Percentiles rank a stretch among this genome's conserved stretches.
These are phyloP conservation scores for Vulpes ferrilata DNA, from an alignment of 2,113 vertebrate genomes.

Conservation along the genomic window DNA sequence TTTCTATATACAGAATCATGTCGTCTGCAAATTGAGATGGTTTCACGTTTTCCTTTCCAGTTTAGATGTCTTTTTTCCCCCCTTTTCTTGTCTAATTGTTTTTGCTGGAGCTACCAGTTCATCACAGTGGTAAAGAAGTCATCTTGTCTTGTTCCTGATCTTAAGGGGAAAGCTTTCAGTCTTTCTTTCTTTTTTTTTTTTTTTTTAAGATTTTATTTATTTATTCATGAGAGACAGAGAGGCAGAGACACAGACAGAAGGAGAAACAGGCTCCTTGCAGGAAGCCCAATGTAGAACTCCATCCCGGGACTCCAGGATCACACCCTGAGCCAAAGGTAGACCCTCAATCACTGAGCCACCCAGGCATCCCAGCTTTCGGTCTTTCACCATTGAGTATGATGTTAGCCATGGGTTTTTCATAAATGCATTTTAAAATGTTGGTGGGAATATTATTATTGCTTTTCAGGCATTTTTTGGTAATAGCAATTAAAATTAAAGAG, in stretches of 20 bases:
- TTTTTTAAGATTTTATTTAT: too few species aligned
- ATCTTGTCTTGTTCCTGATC: not conserved
- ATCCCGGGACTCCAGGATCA: too few species aligned
- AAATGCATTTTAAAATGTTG: not conserved
- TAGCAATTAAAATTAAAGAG: not conserved
- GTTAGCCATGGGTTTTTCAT: not conserved
- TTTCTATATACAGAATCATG: not conserved
- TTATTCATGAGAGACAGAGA: too few species aligned
- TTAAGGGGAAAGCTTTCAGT: not conserved
- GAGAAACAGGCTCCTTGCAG: too few species aligned
- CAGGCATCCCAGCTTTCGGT: not conserved
- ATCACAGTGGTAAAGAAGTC: not conserved
- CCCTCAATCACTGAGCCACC: too few species aligned
- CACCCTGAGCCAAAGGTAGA: too few species aligned
- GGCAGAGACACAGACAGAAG: too few species aligned
- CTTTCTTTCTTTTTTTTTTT: not conserved
- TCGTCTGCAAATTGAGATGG: not conserved
- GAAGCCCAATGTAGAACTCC: too few species aligned
- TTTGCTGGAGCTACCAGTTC: not conserved
- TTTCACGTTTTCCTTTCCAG: not conserved
- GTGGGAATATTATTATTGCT: not conserved
- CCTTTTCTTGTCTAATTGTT: not conserved
- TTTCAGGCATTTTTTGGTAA: not conserved
- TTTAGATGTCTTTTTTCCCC: not conserved
- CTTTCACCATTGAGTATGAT: not conserved